phyloP scores from a whole-genome alignment of 53 echinoderm and acorn worm species.

The Holothuria leucospilota region DNA sequence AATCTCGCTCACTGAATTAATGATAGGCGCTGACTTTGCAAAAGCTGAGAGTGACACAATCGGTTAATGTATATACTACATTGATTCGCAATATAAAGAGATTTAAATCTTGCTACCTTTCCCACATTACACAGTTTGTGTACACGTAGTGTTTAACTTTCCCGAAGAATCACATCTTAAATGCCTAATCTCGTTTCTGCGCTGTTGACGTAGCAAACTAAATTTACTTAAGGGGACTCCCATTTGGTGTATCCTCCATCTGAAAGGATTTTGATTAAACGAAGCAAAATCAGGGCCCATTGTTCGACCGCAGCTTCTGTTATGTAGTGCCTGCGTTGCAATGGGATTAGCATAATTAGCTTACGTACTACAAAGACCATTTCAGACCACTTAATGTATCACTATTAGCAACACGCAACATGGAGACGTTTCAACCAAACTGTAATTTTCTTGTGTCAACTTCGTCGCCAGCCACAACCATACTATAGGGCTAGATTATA shows the following conservation, averaged over 20 bases:
- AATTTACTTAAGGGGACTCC: conserved; percentile 28
- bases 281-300: too few species aligned
- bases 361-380: conserved; percentile 22
- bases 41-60: too few species aligned
- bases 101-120: conserved; percentile 12
- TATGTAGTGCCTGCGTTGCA: background rate
- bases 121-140: background rate
- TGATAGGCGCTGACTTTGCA: too few species aligned
- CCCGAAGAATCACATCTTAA: conserved; percentile 12
- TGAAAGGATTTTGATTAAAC: conserved; percentile 26
- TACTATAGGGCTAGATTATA: too few species aligned
- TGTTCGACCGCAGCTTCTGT: conserved; percentile 30
- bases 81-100: too few species aligned
- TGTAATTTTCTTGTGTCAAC: conserved; percentile 40
- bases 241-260: conserved; percentile 17
- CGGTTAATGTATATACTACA: too few species aligned
- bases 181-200: conserved; percentile 12
- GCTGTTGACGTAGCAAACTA: conserved; percentile 26
- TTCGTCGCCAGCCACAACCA: background rate
- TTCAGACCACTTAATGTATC: conserved; percentile 33
- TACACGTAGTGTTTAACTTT: conserved; percentile 44
- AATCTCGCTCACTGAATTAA: too few species aligned
- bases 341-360: conserved; percentile 40
- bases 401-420: conserved; percentile 32
- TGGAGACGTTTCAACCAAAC: conserved; percentile 11